Conservation (phyloP, 2,797 vertebrate genomes). For the Mormyrus hasselquistii region DNA sequence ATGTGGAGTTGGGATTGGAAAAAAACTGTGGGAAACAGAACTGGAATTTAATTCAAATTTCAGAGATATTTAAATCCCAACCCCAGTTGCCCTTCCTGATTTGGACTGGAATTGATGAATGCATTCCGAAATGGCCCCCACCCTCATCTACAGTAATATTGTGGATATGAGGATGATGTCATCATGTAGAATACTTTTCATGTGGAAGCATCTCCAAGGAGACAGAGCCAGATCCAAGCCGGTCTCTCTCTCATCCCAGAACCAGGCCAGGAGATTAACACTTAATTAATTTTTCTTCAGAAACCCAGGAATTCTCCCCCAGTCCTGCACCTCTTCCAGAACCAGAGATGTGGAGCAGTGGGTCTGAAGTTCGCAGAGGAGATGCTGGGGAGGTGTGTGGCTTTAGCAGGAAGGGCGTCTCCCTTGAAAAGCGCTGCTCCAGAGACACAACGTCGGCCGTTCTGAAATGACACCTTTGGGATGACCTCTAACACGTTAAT, state of each 20-base stretch:
- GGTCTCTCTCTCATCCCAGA: background rate
- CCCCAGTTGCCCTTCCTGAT: background rate
- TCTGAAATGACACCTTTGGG: background rate
- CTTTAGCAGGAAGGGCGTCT: background rate
- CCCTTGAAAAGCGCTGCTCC: background rate
- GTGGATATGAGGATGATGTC: background rate
- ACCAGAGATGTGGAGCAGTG: slow-evolving; percentile 57
- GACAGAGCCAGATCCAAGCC: background rate
- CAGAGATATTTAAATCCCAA: background rate
- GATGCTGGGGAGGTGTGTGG: slow-evolving; percentile 62
- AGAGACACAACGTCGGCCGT: background rate
- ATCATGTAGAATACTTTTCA: background rate
- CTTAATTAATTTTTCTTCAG: slow-evolving; percentile 50
- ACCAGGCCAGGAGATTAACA: background rate
- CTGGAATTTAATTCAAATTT: background rate
- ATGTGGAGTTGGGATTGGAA: background rate
- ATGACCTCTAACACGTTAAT: background rate
- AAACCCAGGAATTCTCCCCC: slow-evolving; percentile 54
- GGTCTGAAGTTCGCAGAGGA: slow-evolving; percentile 56
- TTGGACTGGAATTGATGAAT: too few species aligned
- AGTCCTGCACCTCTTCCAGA: slow-evolving; percentile 46
- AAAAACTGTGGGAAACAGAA: background rate
- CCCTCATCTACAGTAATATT: background rate
- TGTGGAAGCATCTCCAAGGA: background rate
- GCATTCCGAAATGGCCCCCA: too few species aligned